Base-by-base conservation (phyloP, 2,888 invertebrate species). In the Erebia ligea region DNA sequence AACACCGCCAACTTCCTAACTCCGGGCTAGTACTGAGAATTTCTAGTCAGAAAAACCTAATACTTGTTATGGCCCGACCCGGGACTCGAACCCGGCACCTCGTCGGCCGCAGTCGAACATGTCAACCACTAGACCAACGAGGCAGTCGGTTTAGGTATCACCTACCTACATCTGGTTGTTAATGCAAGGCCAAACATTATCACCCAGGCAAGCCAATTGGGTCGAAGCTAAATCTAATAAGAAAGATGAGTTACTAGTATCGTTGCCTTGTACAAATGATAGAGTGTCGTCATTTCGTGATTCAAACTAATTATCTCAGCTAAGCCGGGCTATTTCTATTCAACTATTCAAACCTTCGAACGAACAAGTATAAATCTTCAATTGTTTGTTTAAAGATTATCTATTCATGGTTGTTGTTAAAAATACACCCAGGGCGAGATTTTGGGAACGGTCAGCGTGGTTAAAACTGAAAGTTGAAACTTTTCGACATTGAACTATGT, bases 271-370 rank as follows among this genome's bases (percentile, higher is more conserved):
- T 66, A 66, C 58, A 50, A 21, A 73, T 58, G 68, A 69, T 69
- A 62, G 64, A 62, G 59, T 61, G 59, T 72, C 68, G 56, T 59
- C 70, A 63, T 69, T 63, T 69, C 70, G 68, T 72, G 75, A 76
- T 72, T 54, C 54, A 64, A 69, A 70, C 69, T 69, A 72, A 76
- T 76, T 70, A 70, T 66, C 69, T 34, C 56, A 17, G n/a, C 65
- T 63, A 45, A 64, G 64, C 25, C 59, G 40, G 54, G 64, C 61
- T 65, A 67, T 73, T 65, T 69, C 56, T 68, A 57, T 69, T 69
- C 17, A 69, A 59, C 8, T 45, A 54, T 21, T 65, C n/a, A 48
- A 11, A 67, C 19, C 45, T 21, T 65, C n/a, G 48, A 11, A 67
- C 19, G 25, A 64, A 45, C 25, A 61, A 15, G 21, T 52, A 70